phyloP scores from a whole-genome alignment of 1,140 invertebrate species.

The Geopemphigus sp. region DNA sequence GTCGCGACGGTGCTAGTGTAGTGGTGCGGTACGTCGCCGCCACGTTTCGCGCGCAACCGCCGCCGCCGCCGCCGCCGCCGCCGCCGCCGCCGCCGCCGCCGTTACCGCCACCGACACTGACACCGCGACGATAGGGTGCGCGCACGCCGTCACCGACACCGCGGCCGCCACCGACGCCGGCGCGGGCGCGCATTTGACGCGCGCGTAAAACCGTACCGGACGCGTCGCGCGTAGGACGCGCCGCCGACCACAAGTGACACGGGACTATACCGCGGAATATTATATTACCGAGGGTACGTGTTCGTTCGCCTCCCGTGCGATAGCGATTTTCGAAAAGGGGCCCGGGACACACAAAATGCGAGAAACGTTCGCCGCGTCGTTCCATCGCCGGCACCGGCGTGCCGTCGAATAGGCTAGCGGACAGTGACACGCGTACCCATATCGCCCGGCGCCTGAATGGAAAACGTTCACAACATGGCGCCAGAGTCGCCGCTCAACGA shows the following conservation, averaged over 20 bases:
- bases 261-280: too few species aligned
- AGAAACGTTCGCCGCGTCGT: background rate
- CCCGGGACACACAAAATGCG: too few species aligned
- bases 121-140: conserved; percentile 5
- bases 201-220: conserved; percentile 6
- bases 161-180: background rate
- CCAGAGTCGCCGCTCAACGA: conserved; percentile 48
- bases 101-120: background rate
- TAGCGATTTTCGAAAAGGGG: too few species aligned
- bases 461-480: conserved; percentile 31
- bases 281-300: background rate
- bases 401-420: background rate
- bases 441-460: background rate
- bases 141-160: background rate
- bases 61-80: too few species aligned
- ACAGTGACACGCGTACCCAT: background rate
- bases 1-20: background rate
- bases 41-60: too few species aligned
- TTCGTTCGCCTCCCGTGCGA: too few species aligned
- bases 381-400: conserved; percentile 12
- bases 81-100: too few species aligned
- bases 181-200: background rate
- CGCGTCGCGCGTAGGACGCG: background rate
- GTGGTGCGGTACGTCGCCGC: background rate
- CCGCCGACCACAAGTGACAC: too few species aligned